Conservation (phyloP, 2,113 vertebrate genomes). For the Hydropotes inermis region DNA sequence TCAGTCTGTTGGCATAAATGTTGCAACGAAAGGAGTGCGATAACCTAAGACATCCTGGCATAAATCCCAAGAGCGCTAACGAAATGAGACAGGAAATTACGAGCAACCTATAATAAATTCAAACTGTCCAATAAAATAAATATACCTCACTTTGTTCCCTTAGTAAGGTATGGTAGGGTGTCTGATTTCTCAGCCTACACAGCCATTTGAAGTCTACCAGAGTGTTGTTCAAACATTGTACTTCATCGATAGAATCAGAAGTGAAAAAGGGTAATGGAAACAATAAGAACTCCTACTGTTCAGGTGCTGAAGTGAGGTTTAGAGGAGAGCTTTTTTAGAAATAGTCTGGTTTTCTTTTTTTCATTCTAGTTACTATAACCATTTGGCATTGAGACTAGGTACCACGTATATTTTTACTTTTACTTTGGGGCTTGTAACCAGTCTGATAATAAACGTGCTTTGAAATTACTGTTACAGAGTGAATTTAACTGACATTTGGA, state of each 20-base stretch:
- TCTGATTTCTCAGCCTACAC: slow-evolving; percentile 71
- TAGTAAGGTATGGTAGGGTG: slow-evolving; percentile 49
- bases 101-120: slow-evolving; percentile 80
- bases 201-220: slow-evolving; percentile 70
- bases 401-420: neutral
- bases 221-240: slow-evolving; percentile 63
- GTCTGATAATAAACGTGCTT: slow-evolving; percentile 49
- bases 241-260: slow-evolving; percentile 68
- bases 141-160: slow-evolving; percentile 74
- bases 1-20: slow-evolving; percentile 46
- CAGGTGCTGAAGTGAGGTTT: slow-evolving; percentile 50
- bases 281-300: slow-evolving; percentile 58
- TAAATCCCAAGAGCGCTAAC: slow-evolving; percentile 72
- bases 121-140: slow-evolving; percentile 81
- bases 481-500: slow-evolving; percentile 43
- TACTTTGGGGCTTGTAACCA: neutral
- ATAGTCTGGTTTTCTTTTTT: neutral
- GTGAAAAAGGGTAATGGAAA: slow-evolving; percentile 68
- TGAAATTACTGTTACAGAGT: slow-evolving; percentile 33
- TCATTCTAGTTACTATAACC: slow-evolving; percentile 36
- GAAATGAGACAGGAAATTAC: slow-evolving; percentile 80
- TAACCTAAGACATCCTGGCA: slow-evolving; percentile 76
- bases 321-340: slow-evolving; percentile 31
- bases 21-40: slow-evolving; percentile 42
- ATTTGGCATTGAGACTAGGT: neutral